These are phyloP conservation scores for Loxodonta africana DNA, from an alignment of 2,113 vertebrate species.

Conservation along the genomic window DNA sequence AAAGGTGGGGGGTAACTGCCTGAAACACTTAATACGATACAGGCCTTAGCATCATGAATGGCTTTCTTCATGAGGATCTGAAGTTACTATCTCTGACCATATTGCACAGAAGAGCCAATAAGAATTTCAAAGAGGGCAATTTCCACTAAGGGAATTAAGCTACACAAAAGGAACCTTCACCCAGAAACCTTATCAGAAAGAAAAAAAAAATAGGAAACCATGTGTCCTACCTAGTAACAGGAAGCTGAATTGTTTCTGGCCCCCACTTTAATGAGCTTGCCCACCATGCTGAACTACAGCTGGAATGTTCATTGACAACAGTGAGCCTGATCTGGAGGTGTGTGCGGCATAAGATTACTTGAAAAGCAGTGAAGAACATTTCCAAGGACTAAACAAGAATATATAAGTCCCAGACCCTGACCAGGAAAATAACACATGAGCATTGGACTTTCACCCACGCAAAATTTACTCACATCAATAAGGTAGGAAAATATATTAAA, in stretches of 20 bases:
- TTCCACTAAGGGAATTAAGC: slow-evolving; percentile 92
- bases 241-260: slow-evolving; percentile 88
- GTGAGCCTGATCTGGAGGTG: slow-evolving; percentile 90
- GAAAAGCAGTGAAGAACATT: slow-evolving; percentile 90
- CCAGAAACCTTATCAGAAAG: slow-evolving; percentile 88
- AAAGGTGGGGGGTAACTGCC: slow-evolving; percentile 83
- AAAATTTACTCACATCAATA: slow-evolving; percentile 93
- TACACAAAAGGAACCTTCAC: slow-evolving; percentile 90
- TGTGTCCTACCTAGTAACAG: slow-evolving; percentile 80
- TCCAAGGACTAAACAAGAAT: slow-evolving; percentile 87
- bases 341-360: slow-evolving; percentile 90
- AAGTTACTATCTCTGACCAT: slow-evolving; percentile 88
- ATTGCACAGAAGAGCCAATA: slow-evolving; percentile 88
- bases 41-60: slow-evolving; percentile 93
- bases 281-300: slow-evolving; percentile 93
- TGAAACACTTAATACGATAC: slow-evolving; percentile 89
- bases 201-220: slow-evolving; percentile 81
- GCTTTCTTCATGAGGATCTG: slow-evolving; percentile 89
- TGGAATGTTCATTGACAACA: slow-evolving; percentile 93
- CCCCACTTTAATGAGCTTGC: slow-evolving; percentile 90
- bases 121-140: slow-evolving; percentile 91
- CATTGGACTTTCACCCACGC: slow-evolving; percentile 92
- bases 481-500: slow-evolving; percentile 94
- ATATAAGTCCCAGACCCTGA: slow-evolving; percentile 78
- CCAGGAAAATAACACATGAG: slow-evolving; percentile 78